phyloP scores from a whole-genome alignment of 1,140 invertebrate genomes.

The Patella vulgata region DNA sequence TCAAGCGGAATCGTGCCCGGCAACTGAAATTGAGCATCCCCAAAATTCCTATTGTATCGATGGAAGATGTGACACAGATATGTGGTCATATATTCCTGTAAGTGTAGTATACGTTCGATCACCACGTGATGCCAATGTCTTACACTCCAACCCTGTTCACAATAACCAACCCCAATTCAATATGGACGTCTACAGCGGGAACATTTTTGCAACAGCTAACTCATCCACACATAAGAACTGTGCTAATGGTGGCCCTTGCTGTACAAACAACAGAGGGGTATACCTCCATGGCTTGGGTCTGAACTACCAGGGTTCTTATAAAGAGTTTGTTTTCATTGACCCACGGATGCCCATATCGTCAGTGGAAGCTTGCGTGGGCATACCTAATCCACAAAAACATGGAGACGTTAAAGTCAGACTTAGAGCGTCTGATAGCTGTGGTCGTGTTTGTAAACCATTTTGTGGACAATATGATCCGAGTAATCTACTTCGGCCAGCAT shows the following conservation, averaged over 20 bases:
- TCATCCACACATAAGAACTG: no score
- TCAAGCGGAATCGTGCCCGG: no score
- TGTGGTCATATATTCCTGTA: constrained; percentile 55
- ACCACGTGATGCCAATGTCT: constrained; percentile 32
- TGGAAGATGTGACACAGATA: constrained; percentile 45
- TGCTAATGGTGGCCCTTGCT: no score
- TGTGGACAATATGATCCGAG: constrained; percentile 29
- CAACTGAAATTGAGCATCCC: constrained; percentile 10
- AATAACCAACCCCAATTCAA: constrained; percentile 30
- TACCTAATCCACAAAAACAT: constrained; percentile 37
- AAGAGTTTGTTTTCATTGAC: constrained; percentile 55
- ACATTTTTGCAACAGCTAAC: no score
- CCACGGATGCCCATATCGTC: constrained; percentile 45
- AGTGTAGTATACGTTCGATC: constrained; percentile 46
- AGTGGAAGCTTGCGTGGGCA: constrained; percentile 48
- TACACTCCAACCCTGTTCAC: constrained; percentile 45
- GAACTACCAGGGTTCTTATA: constrained; percentile 56
- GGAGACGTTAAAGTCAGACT: constrained; percentile 33
- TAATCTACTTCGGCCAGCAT: constrained; percentile 21
- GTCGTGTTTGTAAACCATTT: constrained; percentile 48
- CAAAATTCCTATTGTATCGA: constrained; percentile 56
- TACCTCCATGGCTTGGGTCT: constrained; percentile 52
- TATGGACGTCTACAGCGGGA: no score
- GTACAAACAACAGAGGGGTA: constrained; percentile 23
- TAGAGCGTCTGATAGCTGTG: constrained; percentile 53